Conservation (phyloP, 2,888 invertebrate species). For the Agrotis segetum region DNA sequence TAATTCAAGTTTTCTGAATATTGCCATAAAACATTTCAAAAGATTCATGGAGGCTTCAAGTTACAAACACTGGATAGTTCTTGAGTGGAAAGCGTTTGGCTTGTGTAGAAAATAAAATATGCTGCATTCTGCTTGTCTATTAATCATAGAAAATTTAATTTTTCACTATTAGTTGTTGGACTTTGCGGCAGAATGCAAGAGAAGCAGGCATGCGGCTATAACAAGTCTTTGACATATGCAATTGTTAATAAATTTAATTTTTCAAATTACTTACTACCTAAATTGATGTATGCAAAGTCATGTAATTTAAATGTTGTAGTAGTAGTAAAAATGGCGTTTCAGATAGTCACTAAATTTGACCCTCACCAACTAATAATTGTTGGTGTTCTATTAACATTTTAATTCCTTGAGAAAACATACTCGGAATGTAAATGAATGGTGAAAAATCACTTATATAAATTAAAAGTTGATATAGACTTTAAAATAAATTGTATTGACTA, state of each 20-base stretch:
- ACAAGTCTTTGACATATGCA: constrained; percentile 63
- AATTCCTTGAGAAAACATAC: constrained; percentile 37
- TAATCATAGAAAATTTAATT: constrained; percentile 30
- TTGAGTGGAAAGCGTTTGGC: constrained; percentile 38
- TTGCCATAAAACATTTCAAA: constrained; percentile 75
- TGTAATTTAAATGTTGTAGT: constrained; percentile 43
- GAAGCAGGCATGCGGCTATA: constrained; percentile 74
- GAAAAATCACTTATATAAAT: constrained; percentile 64
- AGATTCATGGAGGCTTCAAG: constrained; percentile 63
- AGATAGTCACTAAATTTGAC: constrained; percentile 44
- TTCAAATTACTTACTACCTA: constrained; percentile 30
- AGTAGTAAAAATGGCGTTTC: constrained; percentile 52
- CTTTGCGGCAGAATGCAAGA: constrained; percentile 63
- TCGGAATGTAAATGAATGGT: constrained; percentile 42
- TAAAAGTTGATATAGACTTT: constrained; percentile 64
- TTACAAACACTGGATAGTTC: constrained; percentile 56
- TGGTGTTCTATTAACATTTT: constrained; percentile 52
- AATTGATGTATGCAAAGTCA: constrained; percentile 51
- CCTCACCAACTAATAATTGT: constrained; percentile 41
- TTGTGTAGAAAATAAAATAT: constrained; percentile 51
- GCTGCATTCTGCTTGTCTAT: constrained; percentile 51
- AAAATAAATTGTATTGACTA: constrained; percentile 68
- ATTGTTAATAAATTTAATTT: constrained; percentile 43
- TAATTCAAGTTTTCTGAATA: constrained; percentile 66
- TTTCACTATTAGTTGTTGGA: constrained; percentile 35